Conservation (phyloP, 2,797 vertebrate genomes). For the Arctocebus calabarensis region DNA sequence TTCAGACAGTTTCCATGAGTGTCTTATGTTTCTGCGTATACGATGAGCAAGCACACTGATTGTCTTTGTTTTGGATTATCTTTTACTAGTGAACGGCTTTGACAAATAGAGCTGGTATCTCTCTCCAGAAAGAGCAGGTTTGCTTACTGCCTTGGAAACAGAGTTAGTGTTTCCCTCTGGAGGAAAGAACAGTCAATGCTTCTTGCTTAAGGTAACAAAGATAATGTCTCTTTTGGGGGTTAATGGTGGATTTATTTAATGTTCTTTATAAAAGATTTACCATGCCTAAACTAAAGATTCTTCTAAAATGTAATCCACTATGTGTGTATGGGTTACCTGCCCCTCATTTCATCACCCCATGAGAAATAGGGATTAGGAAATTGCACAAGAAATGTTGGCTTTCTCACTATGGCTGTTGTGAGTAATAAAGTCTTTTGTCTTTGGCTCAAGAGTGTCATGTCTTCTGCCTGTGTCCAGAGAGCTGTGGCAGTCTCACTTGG, state of each 20-base stretch:
- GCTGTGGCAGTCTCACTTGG: background rate
- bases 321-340: background rate
- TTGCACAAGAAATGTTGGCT: background rate
- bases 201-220: slow-evolving; percentile 33
- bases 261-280: slow-evolving; percentile 16
- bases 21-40: background rate
- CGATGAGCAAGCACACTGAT: background rate
- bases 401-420: background rate
- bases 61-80: background rate
- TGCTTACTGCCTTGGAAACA: background rate
- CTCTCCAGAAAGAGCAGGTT: background rate
- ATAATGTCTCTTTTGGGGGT: background rate
- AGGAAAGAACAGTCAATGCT: background rate
- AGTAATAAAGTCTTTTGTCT: background rate
- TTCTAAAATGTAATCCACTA: background rate
- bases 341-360: background rate
- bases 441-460: background rate
- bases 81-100: slow-evolving; percentile 37
- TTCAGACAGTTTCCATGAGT: background rate
- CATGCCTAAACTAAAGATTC: background rate
- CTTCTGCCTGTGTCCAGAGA: background rate
- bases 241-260: slow-evolving; percentile 20
- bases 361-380: background rate
- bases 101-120: background rate
- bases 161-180: background rate